Percentiles rank a stretch among this genome's conserved stretches.
These are phyloP conservation scores for Hartigia nigra DNA, from an alignment of 2,888 invertebrate species.

Conservation along the genomic window DNA sequence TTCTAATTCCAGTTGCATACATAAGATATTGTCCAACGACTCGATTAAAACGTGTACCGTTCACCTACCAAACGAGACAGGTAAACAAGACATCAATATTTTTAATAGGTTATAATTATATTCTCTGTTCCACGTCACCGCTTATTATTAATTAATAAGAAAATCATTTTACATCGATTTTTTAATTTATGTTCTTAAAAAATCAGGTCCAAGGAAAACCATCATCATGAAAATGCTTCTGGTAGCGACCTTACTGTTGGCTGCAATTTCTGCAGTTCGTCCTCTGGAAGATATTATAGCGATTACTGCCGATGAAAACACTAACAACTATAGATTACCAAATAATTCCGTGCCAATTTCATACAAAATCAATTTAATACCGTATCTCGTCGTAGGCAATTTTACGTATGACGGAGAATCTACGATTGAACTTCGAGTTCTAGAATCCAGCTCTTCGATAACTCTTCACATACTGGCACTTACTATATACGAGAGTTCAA, in stretches of 20 bases:
- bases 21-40: too few species aligned
- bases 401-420: conserved; percentile 8
- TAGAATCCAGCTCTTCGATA: background rate
- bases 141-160: too few species aligned
- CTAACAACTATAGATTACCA: conserved; percentile 4
- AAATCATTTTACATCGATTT: accelerated
- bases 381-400: background rate
- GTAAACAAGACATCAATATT: too few species aligned
- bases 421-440: conserved; percentile 1
- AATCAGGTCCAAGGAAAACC: too few species aligned
- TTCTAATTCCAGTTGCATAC: too few species aligned
- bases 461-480: background rate
- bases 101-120: too few species aligned
- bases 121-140: accelerated
- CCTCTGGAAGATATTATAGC: accelerated
- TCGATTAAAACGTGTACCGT: too few species aligned
- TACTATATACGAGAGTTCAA: background rate
- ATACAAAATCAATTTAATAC: background rate
- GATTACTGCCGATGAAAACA: background rate
- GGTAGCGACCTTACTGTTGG: too few species aligned
- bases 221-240: too few species aligned
- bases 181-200: too few species aligned
- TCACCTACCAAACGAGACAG: too few species aligned
- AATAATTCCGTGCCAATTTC: conserved; percentile 9
- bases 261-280: too few species aligned